phyloP scores from a whole-genome alignment of 2,113 vertebrate species.

The Azemiops feae region DNA sequence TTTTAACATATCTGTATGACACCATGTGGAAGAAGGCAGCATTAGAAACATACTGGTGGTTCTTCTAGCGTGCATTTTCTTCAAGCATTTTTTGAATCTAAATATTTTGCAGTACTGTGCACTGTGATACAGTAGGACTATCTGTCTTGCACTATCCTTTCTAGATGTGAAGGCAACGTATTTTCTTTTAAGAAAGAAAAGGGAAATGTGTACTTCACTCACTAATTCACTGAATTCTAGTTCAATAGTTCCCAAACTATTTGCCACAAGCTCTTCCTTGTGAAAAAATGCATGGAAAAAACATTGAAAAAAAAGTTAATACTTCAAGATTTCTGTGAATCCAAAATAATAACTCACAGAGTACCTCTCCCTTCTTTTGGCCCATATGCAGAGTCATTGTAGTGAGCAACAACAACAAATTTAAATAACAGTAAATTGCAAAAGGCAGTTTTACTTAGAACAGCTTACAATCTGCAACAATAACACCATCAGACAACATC shows the following conservation, averaged over 20 bases:
- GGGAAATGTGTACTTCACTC: background rate
- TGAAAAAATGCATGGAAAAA: background rate
- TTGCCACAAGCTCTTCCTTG: background rate
- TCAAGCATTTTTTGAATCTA: background rate
- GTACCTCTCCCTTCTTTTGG: background rate
- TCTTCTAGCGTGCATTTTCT: background rate
- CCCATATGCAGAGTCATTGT: background rate
- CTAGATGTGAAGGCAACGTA: background rate
- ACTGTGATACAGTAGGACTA: no score
- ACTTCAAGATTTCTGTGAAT: background rate
- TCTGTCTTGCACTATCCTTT: background rate
- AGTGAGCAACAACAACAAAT: background rate
- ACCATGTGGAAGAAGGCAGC: background rate
- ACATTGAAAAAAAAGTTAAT: background rate
- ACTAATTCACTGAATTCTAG: background rate
- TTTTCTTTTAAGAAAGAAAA: background rate
- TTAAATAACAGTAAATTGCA: background rate
- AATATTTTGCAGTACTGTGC: background rate
- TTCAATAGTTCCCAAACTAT: background rate
- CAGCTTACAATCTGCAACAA: background rate
- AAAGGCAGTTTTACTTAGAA: no score
- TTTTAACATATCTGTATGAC: background rate
- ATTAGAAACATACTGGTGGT: background rate
- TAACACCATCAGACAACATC: background rate
- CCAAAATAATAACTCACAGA: background rate